Conservation (phyloP, 2,888 invertebrate species). For the Agapostemon virescens region DNA sequence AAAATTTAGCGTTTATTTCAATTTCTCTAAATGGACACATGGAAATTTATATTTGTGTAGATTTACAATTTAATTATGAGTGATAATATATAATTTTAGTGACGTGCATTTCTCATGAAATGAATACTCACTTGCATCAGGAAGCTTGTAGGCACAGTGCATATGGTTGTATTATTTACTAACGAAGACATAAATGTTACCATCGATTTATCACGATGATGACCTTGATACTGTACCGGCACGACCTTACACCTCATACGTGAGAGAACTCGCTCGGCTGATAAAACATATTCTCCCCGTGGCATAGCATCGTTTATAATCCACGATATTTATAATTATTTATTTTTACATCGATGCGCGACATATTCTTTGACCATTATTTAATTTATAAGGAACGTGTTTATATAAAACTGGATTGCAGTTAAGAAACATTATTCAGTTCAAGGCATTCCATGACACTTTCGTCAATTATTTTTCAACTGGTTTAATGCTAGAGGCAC, state of each 20-base stretch:
- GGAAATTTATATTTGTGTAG: no score
- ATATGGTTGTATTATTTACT: constrained; percentile 62
- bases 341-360: neutral
- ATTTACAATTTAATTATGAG: no score
- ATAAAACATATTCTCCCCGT: neutral
- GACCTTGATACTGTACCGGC: constrained; percentile 38
- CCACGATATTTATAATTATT: no score
- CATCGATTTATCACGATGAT: constrained; percentile 63
- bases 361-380: neutral
- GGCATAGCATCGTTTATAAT: neutral
- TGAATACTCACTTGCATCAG: neutral
- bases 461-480: neutral
- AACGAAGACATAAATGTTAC: constrained; percentile 63
- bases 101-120: neutral
- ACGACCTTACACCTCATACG: neutral
- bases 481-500: neutral
- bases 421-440: neutral
- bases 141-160: constrained; percentile 22
- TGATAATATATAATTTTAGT: no score
- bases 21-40: no score
- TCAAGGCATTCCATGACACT: neutral
- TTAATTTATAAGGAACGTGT: neutral
- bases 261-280: neutral
- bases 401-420: neutral
- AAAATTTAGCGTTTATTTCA: neutral